Evolutionary conservation across 2,888 invertebrate genomes (phyloP).

Genomic region (Agrochola macilenta): DNA sequence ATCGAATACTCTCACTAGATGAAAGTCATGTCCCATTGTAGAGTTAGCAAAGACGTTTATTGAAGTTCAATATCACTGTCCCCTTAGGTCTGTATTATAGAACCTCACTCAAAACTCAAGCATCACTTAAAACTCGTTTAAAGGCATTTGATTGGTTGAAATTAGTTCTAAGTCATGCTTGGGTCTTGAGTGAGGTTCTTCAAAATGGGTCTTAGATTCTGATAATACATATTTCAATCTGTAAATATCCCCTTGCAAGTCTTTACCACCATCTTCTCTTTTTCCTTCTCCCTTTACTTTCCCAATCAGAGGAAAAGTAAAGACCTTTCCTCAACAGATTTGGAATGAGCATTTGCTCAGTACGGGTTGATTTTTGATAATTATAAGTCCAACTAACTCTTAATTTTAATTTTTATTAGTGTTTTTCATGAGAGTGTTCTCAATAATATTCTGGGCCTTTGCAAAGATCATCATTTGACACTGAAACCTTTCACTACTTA

Average conservation of each 20-base stretch:
- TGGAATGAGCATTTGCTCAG: background rate
- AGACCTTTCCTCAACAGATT: background rate
- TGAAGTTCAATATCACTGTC: constrained; percentile 7
- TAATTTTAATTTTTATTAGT: background rate
- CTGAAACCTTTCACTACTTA: background rate
- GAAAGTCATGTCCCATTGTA: constrained; percentile 23
- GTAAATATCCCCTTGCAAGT: no score
- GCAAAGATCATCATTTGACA: background rate
- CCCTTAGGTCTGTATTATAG: no score
- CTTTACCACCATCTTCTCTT: no score
- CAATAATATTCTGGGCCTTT: background rate
- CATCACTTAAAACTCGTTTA: no score
- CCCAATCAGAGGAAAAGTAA: no score
- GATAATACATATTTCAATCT: no score
- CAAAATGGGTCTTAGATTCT: background rate
- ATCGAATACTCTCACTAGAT: constrained; percentile 51
- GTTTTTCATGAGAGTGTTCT: background rate
- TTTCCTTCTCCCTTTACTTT: no score
- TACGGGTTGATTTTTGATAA: background rate
- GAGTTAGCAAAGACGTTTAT: background rate
- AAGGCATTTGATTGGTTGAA: no score
- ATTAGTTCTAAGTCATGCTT: no score
- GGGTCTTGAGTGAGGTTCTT: no score
- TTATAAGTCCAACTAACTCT: background rate
- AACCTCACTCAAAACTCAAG: no score